These are phyloP conservation scores for Sphinx pinastri DNA, from an alignment of 2,888 invertebrate genomes.

Conservation along the genomic window DNA sequence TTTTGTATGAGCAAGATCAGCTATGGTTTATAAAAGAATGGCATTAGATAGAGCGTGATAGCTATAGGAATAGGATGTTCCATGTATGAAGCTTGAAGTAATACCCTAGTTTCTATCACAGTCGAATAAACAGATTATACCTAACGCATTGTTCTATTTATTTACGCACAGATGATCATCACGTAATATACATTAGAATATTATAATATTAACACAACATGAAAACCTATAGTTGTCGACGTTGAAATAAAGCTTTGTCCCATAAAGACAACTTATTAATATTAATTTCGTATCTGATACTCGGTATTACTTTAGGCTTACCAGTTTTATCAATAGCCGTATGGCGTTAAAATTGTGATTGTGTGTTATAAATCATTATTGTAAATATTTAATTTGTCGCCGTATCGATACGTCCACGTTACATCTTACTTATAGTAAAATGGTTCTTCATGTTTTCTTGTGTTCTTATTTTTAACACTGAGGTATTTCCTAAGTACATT, in stretches of 20 bases:
- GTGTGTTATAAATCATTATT: conserved; percentile 53
- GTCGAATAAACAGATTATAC: background rate
- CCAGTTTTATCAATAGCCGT: conserved; percentile 38
- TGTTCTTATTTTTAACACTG: conserved; percentile 55
- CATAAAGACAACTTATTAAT: too few species aligned
- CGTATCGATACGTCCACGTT: conserved; percentile 80
- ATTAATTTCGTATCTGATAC: too few species aligned
- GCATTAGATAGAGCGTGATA: conserved; percentile 28
- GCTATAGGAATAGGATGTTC: conserved; percentile 16
- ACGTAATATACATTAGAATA: too few species aligned
- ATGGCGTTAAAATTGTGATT: conserved; percentile 41
- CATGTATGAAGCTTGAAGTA: conserved; percentile 27
- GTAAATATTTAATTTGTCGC: conserved; percentile 75
- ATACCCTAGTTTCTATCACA: background rate
- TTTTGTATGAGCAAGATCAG: conserved; percentile 5
- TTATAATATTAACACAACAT: too few species aligned
- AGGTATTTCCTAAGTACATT: background rate
- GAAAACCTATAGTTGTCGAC: too few species aligned
- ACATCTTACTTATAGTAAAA: conserved; percentile 78
- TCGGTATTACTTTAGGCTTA: conserved; percentile 33
- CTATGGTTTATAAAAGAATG: conserved; percentile 20
- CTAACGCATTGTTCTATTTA: too few species aligned
- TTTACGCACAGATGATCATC: too few species aligned
- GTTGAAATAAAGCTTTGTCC: too few species aligned
- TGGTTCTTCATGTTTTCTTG: conserved; percentile 75